Evolutionary conservation across 2,888 invertebrate genomes (phyloP), one percentile per base, ranked within the genome.

Genomic region (Gastracanthus pulcherrimus): DNA sequence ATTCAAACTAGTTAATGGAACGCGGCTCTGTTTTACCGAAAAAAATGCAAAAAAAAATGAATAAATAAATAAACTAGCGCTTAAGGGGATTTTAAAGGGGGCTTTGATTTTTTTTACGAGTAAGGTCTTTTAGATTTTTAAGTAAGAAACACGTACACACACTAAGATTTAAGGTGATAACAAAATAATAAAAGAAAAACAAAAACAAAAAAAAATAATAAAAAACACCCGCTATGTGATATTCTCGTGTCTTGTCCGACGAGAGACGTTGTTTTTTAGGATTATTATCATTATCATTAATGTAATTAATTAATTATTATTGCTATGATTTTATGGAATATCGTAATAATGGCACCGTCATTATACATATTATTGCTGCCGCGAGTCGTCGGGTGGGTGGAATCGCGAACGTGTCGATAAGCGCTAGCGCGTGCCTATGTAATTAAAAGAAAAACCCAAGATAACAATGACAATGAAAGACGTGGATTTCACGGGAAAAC

Each of bases 241-340:
- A 90, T 90, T 90, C 90, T 90, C 90, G 90, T 90, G 90, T 90
- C 90, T 90, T 90, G 90, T 90, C 89, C 86, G 87, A 90, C 90
- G 89, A 89, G 89, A 90, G 90, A 89, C 88, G 88, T 89, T 89
- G 88, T 90, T 88, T 86, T 88, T 69, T 84, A 82, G 80, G 36
- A 81, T 82, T 81, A 79, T 78, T 51, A 70, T 70, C n/a, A 60
- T 69, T 70, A 72, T 75, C 41, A 66, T 67, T 75, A 13, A 67
- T 79, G 55, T 78, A 48, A 70, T 69, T 64, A 48, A 70, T 71
- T 29, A 9, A 31, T 51, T 16, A 45, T 79, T 74, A 76, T 72
- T 4, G 26, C 48, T 60, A 70, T 70, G 16, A 71, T 76, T 71
- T 60, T 71, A 41, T n/a, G 19, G 26, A 69, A 67, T 23, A 60